Conservation (phyloP, 2,888 invertebrate genomes). For the Machimus atricapillus region DNA sequence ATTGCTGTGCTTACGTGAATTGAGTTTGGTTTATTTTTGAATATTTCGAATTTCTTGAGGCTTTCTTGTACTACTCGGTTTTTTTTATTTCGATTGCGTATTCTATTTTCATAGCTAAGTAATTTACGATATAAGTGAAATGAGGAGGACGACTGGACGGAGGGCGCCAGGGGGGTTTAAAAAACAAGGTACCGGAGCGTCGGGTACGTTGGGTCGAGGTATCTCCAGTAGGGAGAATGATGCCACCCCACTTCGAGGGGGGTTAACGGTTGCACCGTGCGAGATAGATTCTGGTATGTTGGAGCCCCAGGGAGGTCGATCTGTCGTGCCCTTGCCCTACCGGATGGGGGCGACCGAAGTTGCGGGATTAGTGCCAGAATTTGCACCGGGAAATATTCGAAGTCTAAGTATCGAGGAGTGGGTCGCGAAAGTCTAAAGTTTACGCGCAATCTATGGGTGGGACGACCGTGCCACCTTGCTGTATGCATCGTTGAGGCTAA, state of each 20-base stretch:
- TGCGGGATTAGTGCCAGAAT: background rate
- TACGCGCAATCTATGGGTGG: conserved; percentile 25
- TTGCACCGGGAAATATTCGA: background rate
- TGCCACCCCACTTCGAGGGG: background rate
- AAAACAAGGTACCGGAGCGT: too few species aligned
- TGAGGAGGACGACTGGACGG: too few species aligned
- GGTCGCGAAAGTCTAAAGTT: conserved; percentile 41
- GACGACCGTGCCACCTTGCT: background rate
- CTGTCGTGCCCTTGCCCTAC: background rate
- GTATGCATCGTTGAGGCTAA: background rate
- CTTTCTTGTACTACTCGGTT: too few species aligned
- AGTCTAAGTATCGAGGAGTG: background rate
- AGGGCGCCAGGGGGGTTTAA: too few species aligned
- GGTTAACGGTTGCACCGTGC: background rate
- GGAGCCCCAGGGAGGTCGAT: background rate
- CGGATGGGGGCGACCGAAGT: conserved; percentile 38
- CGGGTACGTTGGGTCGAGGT: too few species aligned
- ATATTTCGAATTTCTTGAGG: too few species aligned
- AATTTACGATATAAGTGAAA: too few species aligned
- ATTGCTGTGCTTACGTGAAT: too few species aligned
- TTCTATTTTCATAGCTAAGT: too few species aligned
- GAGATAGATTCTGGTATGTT: background rate
- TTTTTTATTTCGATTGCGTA: too few species aligned
- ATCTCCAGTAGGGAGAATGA: background rate
- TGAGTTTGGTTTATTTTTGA: too few species aligned